phyloP scores from a whole-genome alignment of 1,140 invertebrate genomes.

The Leptopilina clavipes region DNA sequence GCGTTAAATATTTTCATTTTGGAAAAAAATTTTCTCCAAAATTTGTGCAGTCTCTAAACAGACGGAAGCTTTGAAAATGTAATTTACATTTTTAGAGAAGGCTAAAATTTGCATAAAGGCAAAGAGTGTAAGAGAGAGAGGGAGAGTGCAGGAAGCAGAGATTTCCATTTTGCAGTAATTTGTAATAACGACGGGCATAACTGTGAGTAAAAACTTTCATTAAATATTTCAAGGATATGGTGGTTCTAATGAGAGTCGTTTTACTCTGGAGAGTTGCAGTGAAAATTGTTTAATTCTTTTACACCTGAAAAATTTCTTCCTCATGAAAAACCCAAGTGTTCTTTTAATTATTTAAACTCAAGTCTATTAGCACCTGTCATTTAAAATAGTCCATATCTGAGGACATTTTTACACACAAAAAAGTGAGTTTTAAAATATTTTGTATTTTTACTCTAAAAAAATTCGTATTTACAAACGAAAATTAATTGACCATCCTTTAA shows the following conservation, averaged over 20 bases:
- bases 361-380: not conserved
- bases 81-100: constrained; percentile 22
- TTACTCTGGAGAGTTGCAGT: constrained; percentile 11
- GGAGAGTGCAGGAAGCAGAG: constrained; percentile 1
- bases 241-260: not conserved
- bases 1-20: too few species aligned
- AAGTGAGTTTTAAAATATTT: too few species aligned
- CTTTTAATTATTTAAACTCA: not conserved
- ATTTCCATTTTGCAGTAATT: constrained; percentile 30
- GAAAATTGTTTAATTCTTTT: constrained; percentile 20
- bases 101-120: constrained; percentile 20
- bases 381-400: too few species aligned
- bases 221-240: constrained; percentile 23
- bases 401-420: too few species aligned
- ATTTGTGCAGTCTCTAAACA: not conserved
- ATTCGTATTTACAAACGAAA: too few species aligned
- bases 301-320: not conserved
- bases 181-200: constrained; percentile 28
- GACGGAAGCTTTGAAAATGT: not conserved
- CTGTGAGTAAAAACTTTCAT: constrained; percentile 13
- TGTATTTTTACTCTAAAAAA: too few species aligned
- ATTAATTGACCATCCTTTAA: too few species aligned
- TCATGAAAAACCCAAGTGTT: not conserved
- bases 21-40: not conserved
- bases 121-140: not conserved